Evolutionary conservation across 2,888 invertebrate genomes (phyloP).

Genomic region (Hesperia comma): DNA sequence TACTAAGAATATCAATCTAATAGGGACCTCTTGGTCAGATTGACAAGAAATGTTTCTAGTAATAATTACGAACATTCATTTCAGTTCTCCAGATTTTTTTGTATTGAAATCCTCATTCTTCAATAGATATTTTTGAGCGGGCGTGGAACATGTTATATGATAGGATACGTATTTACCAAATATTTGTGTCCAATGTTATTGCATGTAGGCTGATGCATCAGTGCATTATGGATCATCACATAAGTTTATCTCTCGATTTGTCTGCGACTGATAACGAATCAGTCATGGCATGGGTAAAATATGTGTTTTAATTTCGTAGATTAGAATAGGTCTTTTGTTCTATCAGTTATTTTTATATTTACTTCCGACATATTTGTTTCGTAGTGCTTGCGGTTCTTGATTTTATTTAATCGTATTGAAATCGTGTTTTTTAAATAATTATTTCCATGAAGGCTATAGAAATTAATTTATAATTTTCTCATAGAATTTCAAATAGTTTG

Average conservation of each 20-base stretch:
- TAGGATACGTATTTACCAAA: constrained; percentile 53
- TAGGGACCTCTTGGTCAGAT: too few relatives aligned
- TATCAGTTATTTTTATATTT: constrained; percentile 9
- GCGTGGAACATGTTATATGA: constrained; percentile 47
- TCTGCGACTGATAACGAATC: constrained; percentile 37
- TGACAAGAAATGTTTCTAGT: too few relatives aligned
- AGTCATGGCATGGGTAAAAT: constrained; percentile 41
- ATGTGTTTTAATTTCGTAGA: constrained; percentile 34
- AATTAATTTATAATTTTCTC: too few relatives aligned
- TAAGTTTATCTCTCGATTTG: constrained; percentile 30
- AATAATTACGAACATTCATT: too few relatives aligned
- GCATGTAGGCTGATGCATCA: constrained; percentile 76
- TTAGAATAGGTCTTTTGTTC: constrained; percentile 24
- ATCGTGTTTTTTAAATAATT: too few relatives aligned
- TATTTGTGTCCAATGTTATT: constrained; percentile 64
- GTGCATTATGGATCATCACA: constrained; percentile 57
- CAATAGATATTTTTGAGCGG: constrained; percentile 64
- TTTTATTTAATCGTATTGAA: not conserved
- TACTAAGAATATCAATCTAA: too few relatives aligned
- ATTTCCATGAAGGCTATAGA: too few relatives aligned
- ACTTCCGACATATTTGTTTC: not conserved
- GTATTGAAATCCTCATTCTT: not conserved
- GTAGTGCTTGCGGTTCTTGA: constrained; percentile 24
- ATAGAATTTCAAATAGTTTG: too few relatives aligned
- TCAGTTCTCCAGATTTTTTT: too few relatives aligned